Base-by-base conservation (phyloP, 2,888 invertebrate genomes). In the Nezara viridula region DNA sequence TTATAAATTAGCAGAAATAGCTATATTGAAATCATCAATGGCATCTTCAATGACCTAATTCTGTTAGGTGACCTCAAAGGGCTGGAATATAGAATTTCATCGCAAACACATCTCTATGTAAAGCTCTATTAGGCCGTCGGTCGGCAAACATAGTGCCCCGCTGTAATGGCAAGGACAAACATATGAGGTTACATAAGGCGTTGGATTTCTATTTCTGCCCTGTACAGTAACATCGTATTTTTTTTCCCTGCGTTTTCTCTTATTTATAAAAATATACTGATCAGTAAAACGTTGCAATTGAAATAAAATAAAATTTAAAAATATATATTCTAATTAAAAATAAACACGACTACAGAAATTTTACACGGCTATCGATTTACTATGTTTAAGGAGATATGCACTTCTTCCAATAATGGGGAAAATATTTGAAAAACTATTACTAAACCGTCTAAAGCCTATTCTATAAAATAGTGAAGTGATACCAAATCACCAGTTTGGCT, bases 21-120 rank as follows among this genome's bases (percentile, higher is more conserved):
- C 44, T 55, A 16, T 37, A 37, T 73, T 73, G 37, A 37, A 19
- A 37, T 37, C 16, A 37, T 73, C 16, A 73, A 60, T 27, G 32
- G 60, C 1, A 60, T 27, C 14, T 60, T 32, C 12, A 27, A 27
- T 73, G 66, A 73, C 66, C 66, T 37, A 73, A 73, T 73, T 73
- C 37, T 19, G 9, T 16, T 37, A 12, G 16, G 37, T 37, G 66
- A 32, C 37, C 66, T 21, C 66, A 27, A 66, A 66, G 37, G 37
- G 7, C 37, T 19, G 37, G 4, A 37, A 37, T 32, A 73, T 73
- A 73, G 66, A 37, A 21, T 73, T 73, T 21, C 66, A 73, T 37
- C 10, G 37, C 66, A 73, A 73, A 73, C 66, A 73, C 32, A 73
- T 32, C 37, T 73, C 66, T 73, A 73, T 73, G 66, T 73, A 73